These are phyloP conservation scores for Helogale parvula DNA, from an alignment of 2,113 vertebrate genomes.

Conservation along the genomic window DNA sequence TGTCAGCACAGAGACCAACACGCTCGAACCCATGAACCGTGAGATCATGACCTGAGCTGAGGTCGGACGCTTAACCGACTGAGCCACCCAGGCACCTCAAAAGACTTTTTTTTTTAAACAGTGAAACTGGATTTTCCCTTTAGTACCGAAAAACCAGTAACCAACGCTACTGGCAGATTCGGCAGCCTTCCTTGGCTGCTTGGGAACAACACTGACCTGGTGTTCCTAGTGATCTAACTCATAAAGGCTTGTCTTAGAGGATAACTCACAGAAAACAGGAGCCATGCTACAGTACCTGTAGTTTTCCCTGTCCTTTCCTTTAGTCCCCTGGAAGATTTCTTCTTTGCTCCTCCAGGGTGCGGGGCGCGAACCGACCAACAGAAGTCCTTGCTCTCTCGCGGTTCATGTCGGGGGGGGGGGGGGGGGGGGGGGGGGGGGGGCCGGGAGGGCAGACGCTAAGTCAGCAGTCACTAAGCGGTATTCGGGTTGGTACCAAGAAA, in stretches of 20 bases:
- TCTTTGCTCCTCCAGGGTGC: background rate
- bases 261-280: constrained; percentile 14
- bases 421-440: too few species aligned
- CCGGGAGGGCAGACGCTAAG: background rate
- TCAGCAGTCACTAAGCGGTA: background rate
- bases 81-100: too few species aligned
- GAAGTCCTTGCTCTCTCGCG: background rate
- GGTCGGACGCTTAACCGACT: too few species aligned
- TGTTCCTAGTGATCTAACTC: background rate
- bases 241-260: background rate
- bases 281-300: background rate
- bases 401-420: background rate
- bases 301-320: background rate
- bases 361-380: background rate
- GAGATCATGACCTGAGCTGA: too few species aligned
- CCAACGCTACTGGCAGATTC: background rate
- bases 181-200: background rate
- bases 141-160: background rate
- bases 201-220: background rate
- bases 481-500: background rate
- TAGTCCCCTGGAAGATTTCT: background rate
- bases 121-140: constrained; percentile 26
- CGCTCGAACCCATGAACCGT: too few species aligned
- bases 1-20: too few species aligned
- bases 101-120: background rate